These are phyloP conservation scores for Toxotes jaculatrix DNA, from an alignment of 2,113 vertebrate genomes.

Conservation along the genomic window DNA sequence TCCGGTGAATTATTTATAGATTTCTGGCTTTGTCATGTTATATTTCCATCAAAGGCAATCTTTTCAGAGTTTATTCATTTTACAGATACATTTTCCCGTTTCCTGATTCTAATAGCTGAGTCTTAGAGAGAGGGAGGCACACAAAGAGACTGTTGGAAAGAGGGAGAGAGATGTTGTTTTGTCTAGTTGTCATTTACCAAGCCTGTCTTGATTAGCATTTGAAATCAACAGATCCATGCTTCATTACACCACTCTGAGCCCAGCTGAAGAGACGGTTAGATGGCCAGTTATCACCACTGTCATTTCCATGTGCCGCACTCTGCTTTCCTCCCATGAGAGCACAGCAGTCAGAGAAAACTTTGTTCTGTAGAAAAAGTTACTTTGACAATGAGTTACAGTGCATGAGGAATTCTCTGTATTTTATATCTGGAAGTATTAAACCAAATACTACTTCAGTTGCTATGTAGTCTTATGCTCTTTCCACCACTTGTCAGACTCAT, in stretches of 20 bases:
- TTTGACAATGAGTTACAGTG: background rate
- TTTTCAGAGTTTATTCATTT: slow-evolving; percentile 51
- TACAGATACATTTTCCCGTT: slow-evolving; percentile 34
- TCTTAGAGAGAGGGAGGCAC: background rate
- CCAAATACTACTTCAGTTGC: background rate
- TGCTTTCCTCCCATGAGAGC: background rate
- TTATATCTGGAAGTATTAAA: background rate
- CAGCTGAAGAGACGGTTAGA: background rate
- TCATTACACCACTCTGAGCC: slow-evolving; percentile 34
- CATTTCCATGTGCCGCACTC: background rate
- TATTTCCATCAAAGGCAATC: slow-evolving; percentile 60
- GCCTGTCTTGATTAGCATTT: slow-evolving; percentile 42
- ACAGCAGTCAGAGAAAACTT: background rate
- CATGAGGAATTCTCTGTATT: background rate
- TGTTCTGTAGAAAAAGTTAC: background rate
- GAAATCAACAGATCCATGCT: slow-evolving; percentile 51
- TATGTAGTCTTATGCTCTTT: background rate
- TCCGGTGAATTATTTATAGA: slow-evolving; percentile 62
- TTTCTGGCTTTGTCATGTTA: slow-evolving; percentile 60
- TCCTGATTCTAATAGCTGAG: slow-evolving; percentile 37
- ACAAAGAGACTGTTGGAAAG: background rate
- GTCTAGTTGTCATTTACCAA: slow-evolving; percentile 42
- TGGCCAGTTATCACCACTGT: slow-evolving; percentile 1
- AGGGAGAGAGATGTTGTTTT: slow-evolving; percentile 18
- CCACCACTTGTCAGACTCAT: background rate